Conservation (phyloP, 2,113 vertebrate species). For the Bos taurus region DNA sequence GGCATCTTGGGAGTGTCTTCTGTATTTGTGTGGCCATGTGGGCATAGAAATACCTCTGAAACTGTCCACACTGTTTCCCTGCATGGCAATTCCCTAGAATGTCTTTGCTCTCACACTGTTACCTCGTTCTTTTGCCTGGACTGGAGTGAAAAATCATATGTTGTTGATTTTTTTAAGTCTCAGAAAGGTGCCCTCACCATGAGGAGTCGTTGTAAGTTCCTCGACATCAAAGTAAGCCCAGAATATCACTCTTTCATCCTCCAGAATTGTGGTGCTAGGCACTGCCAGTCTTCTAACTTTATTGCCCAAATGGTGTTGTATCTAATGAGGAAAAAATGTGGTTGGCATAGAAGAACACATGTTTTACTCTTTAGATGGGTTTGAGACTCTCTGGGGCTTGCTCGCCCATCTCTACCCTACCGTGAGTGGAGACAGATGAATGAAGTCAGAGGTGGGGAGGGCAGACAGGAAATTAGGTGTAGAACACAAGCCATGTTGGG, state of each 20-base stretch:
- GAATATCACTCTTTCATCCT: background rate
- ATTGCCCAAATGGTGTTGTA: background rate
- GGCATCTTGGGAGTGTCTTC: background rate
- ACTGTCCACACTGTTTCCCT: background rate
- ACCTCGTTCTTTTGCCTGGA: background rate
- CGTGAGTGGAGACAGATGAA: background rate
- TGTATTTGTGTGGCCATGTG: background rate
- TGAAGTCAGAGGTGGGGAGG: background rate
- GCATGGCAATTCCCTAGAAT: background rate
- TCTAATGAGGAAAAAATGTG: background rate
- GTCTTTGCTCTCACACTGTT: background rate
- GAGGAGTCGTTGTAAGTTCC: background rate
- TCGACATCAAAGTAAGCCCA: background rate
- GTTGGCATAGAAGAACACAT: background rate
- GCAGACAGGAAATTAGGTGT: background rate
- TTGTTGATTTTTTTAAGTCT: background rate
- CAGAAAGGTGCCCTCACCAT: background rate
- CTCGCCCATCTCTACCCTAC: background rate
- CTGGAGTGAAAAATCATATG: background rate
- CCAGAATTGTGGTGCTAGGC: background rate
- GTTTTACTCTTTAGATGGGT: background rate
- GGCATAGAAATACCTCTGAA: background rate
- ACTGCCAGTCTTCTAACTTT: background rate
- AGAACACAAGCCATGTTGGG: background rate
- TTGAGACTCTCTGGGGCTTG: background rate